Evolutionary conservation across 2,888 invertebrate species (phyloP), one percentile per base, ranked within the genome.

Genomic region (Dryadula phaetusa): DNA sequence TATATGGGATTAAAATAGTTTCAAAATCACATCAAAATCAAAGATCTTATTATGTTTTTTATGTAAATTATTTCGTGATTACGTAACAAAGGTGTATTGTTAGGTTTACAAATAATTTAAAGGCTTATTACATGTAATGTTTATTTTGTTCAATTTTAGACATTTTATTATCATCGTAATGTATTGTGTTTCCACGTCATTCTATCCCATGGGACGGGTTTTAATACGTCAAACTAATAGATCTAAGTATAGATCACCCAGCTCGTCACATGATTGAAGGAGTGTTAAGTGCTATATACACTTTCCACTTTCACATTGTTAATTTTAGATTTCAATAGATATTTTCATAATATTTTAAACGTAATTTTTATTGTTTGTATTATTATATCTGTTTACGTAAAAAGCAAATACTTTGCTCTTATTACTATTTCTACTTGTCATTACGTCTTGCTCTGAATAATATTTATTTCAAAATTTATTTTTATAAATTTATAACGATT

Each of bases 181-280:
- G 34, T 5, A 37, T 44, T n/a, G n/a, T n/a, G n/a, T n/a, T n/a
- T 28, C 54, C 8, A 54, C 56, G 56, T 56, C 56, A 56, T 40
- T 2, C 2, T 25, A 16, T 16, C 18, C 42, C 7, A 32, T 44
- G 20, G 28, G 40, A 54, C 52, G 62, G 49, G 49, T 20, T 28
- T 40, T 61, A 34, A 62, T 52, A 69, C 64, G 67, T 68, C 62
- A 69, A 62, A 56, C 56, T 20, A 77, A 77, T 77, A 77, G 66
- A 65, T 67, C 71, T 69, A 64, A 69, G 69, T 71, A 64, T 69
- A 72, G 73, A 77, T 79, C 83, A 76, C 86, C 85, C 85, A 85
- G 85, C 71, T 82, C 83, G 86, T 87, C 88, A 87, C 86, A 85
- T 87, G 86, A 85, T 79, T 76, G 69, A 67, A 70, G 58, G 66